Percentiles rank a stretch among this genome's conserved stretches.
Evolutionary conservation across 1,140 invertebrate genomes (phyloP).

Genomic region (Orius insidiosus): DNA sequence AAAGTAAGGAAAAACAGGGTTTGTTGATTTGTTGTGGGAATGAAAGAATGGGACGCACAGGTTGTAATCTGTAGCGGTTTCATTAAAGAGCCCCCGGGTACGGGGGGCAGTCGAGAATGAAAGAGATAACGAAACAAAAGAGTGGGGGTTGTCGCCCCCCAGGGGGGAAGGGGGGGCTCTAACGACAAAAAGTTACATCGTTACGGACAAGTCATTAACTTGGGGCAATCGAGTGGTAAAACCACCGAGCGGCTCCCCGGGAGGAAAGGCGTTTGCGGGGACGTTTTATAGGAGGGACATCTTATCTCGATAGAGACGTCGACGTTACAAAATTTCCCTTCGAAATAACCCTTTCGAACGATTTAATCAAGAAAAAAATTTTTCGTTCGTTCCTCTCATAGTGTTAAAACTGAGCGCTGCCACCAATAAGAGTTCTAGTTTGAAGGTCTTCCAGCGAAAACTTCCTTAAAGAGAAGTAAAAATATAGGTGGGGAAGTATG

Average conservation of each 20-base stretch:
- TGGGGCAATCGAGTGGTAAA: slow-evolving; percentile 10
- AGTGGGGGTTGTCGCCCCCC: background rate
- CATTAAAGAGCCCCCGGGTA: slow-evolving; percentile 1
- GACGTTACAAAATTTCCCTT: too few relatives aligned
- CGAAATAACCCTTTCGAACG: too few relatives aligned
- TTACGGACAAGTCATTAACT: slow-evolving; percentile 12
- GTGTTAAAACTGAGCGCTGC: too few relatives aligned
- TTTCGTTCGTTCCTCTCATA: too few relatives aligned
- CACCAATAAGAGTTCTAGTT: too few relatives aligned
- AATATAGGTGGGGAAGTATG: too few relatives aligned
- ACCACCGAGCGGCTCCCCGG: background rate
- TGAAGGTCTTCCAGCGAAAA: too few relatives aligned
- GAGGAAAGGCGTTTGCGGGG: too few relatives aligned
- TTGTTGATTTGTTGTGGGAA: background rate
- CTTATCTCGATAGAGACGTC: too few relatives aligned
- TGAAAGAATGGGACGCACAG: background rate
- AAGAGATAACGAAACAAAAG: slow-evolving; percentile 8
- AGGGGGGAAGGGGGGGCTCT: background rate
- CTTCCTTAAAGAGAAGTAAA: too few relatives aligned
- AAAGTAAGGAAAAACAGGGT: background rate
- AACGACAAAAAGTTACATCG: slow-evolving; percentile 10
- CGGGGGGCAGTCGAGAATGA: slow-evolving; percentile 10
- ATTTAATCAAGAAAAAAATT: too few relatives aligned
- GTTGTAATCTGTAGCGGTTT: slow-evolving; percentile 2
- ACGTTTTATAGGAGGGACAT: too few relatives aligned